phyloP scores from a whole-genome alignment of 1,140 invertebrate species.

The Agrypnia vestita region DNA sequence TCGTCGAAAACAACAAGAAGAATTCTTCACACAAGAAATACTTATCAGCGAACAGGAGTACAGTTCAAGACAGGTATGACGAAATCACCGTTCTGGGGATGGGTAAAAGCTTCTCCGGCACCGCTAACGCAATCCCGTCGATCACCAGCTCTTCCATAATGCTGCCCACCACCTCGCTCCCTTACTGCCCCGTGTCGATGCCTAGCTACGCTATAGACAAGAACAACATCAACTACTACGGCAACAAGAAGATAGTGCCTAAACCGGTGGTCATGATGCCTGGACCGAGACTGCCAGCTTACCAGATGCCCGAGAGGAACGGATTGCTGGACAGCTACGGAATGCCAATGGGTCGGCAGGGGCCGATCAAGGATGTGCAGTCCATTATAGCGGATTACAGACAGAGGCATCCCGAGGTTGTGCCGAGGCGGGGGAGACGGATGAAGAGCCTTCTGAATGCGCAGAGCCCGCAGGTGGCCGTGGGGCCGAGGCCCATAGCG shows the following conservation, averaged over 20 bases:
- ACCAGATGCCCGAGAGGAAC: conserved; percentile 71
- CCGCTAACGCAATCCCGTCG: background rate
- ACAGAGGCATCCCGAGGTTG: conserved; percentile 80
- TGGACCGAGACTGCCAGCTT: conserved; percentile 64
- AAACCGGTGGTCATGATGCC: conserved; percentile 69
- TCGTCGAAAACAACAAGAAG: conserved; percentile 46
- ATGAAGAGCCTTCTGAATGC: conserved; percentile 72
- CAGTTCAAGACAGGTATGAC: conserved; percentile 48
- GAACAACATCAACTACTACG: conserved; percentile 47
- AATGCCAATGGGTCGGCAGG: conserved; percentile 77
- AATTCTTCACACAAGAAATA: conserved; percentile 31
- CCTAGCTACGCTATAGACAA: conserved; percentile 40
- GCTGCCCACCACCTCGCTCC: conserved; percentile 33
- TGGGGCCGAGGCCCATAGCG: conserved; percentile 63
- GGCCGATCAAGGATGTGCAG: conserved; percentile 84
- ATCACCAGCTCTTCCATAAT: conserved; percentile 26
- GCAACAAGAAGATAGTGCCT: conserved; percentile 63
- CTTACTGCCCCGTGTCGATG: conserved; percentile 42
- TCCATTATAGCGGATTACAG: conserved; percentile 89
- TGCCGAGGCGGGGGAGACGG: conserved; percentile 77
- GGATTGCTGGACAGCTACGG: conserved; percentile 67
- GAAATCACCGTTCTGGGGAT: conserved; percentile 26
- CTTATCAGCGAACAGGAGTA: conserved; percentile 40
- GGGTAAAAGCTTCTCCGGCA: conserved; percentile 25
- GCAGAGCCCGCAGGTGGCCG: conserved; percentile 69